Base-by-base conservation (phyloP, 2,113 vertebrate species). In the Caloenas nicobarica region DNA sequence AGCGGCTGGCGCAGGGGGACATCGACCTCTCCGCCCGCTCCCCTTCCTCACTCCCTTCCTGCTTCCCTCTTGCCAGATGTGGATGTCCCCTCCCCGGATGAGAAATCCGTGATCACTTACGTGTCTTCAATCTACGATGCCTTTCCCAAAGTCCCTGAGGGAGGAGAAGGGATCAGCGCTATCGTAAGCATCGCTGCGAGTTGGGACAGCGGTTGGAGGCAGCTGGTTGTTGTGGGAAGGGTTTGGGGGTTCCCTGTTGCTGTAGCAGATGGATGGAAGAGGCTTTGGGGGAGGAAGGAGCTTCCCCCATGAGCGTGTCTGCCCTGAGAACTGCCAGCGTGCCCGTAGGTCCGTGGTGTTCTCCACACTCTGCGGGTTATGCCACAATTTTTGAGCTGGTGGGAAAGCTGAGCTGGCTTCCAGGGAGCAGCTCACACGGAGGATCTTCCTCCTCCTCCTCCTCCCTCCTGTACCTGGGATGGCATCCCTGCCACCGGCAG, bases 121-220 rank as follows among this genome's bases (percentile, higher is more conserved):
- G 99, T 99, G 96, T 99, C 99, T 94, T 99, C 99, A 40, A 99
- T 99, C 97, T 99, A 99, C 7, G 99, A 99, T 98, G 99, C 99
- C 97, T 99, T 99, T 97, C 99, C 99, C 77, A 99, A 99, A 97
- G 99, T 99, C 96, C 99, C 99, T 0, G 99, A 99, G 95, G 99
- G 99, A 95, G 99, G 99, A 97, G 99, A 99, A 91, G 99, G 99
- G 96, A 98, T 99, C 97, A 97, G 97, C 7, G 98, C 99, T 88
- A 98, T 99, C 2, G 99, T 99, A 98, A 95, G 98, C 26, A 2
- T 36, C 3, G 2, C 83, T 23, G 40, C 0, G 5, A 54, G 76
- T 53, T 81, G 78, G 78, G 13, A 4, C 5, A 2, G 56, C 0
- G 0, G 0, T 36, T 12, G 24, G 83, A 40, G 19, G 38, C 34